Evolutionary conservation across 2,888 invertebrate genomes (phyloP), one percentile per base, ranked within the genome.

Genomic region (Lepas anatifera): DNA sequence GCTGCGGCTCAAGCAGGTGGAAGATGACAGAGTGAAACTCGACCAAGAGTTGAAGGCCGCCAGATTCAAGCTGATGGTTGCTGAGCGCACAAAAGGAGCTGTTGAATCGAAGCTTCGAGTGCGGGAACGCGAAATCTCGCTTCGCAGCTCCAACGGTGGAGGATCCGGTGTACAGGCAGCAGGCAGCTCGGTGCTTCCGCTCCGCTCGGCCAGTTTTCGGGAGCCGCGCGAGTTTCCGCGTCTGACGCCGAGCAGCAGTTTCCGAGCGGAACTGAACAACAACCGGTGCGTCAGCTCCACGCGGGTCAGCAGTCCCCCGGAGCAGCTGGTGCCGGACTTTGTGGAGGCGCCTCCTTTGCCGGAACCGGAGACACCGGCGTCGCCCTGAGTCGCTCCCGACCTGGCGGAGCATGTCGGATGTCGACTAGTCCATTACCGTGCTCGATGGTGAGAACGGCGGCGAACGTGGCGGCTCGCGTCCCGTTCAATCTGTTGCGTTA

Each of bases 41-140:
- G 90, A 91, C 75, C 83, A 84, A 1, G 89, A 90, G 79, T 80
- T 90, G 41, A 85, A 84, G 76, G 81, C 84, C 69, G 88, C 89
- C 0, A 84, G 86, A 72, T 84, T 86, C 76, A 89, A 88, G 79
- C 88, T 88, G 69, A 83, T 83, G 25, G 82, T 83, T 75, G 87
- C 88, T 41, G 89, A 89, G 78, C 83, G 85, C 72, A 83, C 83
- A 63, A 84, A 85, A 76, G 84, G 85, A 76, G 77, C 85, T 58
- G 76, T 86, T 64, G 86, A 86, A 77, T 82, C 84, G 1, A 80
- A 83, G 75, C 78, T 86, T 67, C 81, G 82, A 73, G 82, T 83
- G 71, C 77, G 74, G 32, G 29, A 46, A 48, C 48, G 41, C 41
- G 43, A 41, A 11, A 32, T 58, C 32, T 32, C 58, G 58, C 58